Evolutionary conservation across 2,797 vertebrate species (phyloP), one percentile per base, ranked within the genome.

Genomic region (Gila robusta): DNA sequence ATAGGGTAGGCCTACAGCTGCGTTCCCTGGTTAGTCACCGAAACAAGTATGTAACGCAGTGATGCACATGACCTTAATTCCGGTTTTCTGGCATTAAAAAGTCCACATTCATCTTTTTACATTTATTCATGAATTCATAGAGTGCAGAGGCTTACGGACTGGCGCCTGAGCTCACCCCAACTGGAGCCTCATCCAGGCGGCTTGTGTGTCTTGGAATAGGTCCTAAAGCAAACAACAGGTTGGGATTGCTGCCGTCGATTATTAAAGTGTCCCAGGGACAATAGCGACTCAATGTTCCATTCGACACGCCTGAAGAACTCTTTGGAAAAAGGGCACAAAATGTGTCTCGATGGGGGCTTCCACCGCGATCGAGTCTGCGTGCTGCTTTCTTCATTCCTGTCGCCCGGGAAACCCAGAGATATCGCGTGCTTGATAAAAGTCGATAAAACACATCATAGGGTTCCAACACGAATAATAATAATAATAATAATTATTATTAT

Each of bases 191-290:
- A 91, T 93, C 93, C 90, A 93, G 94, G 91, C 91, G 91, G 91
- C 95, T 95, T 94, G 96, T 94, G 95, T 95, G 94, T 94, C 94
- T 95, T 94, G 92, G 94, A 95, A 94, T 95, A 93, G 96, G 96
- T 97, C 97, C 97, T 96, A 96, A 96, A 96, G 97, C 97, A 97
- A 96, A 97, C 98, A 97, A 97, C 98, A 98, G 98, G 98, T 99
- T 99, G 98, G 94, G 97, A 98, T 98, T 98, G 98, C 98, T 98
- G 96, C 97, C 96, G 95, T 96, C 95, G 96, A 97, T 98, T 98
- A 98, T 98, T 98, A 98, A 98, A 98, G 96, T 97, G 98, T 98
- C 97, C 95, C 94, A 14, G 89, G 94, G 94, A 99, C 98, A 99
- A 99, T 96, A 95, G 96, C 93, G 92, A 94, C 96, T 98, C 98